Base-by-base conservation (phyloP, 2,888 invertebrate genomes). In the Drosophila hamatofila region DNA sequence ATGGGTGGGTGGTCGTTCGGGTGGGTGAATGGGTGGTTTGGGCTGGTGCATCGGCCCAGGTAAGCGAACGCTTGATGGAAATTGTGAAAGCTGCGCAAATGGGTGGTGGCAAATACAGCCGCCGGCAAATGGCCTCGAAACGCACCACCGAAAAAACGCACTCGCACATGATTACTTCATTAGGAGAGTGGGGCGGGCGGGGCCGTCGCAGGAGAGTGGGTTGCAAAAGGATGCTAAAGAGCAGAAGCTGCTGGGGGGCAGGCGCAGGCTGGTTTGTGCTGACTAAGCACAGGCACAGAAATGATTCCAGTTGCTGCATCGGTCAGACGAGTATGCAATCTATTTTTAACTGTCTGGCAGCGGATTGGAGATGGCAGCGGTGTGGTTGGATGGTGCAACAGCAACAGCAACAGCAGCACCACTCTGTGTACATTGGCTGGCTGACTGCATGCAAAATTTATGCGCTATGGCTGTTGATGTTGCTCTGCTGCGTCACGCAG, bases 311-410 rank as follows among this genome's bases (percentile, higher is more conserved):
- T 55, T 51, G 75, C 39, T n/a, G 35, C 44, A 35, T 54, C 66
- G 81, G 81, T 86, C 87, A 86, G 78, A 72, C 78, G 81, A 64
- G 69, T 71, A 69, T 74, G 76, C 88, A 75, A 79, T 88, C 88
- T 83, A 83, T 88, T 83, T 83, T 71, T 80, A 88, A 78, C 83
- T 83, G 83, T 88, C 83, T 88, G 86, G 72, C 71, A 44, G 65
- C 52, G 69, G 81, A 25, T 39, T 37, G 54, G 12, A 25, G 54
- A 12, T 25, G 54, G 23, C 23, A 9, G 14, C 52, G 52, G 35
- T 4, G 16, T 21, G 52, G 35, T n/a, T 35, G 52, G 25, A 37
- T 39, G 37, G 54, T 27, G 54, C 39, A 39, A 18, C 39, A 25
- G n/a, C 30, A 11, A 9, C 30, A 27, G 54, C 54, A 54, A 12